Evolutionary conservation across 2,797 vertebrate genomes (phyloP).

Genomic region (Molossus alvarezi): DNA sequence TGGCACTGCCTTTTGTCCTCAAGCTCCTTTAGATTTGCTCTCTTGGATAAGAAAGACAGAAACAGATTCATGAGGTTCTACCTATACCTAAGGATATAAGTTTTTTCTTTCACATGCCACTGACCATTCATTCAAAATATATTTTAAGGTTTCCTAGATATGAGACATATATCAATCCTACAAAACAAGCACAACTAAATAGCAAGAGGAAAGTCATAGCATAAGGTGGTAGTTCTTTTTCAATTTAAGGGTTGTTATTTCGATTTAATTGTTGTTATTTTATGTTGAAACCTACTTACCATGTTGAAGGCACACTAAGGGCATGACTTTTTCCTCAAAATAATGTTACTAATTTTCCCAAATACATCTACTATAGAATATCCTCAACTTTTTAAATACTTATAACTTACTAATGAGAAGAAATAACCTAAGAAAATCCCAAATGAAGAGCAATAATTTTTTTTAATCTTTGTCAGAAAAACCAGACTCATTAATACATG

Average conservation of each 20-base stretch:
- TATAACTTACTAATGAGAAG: not conserved
- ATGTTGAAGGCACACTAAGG: not conserved
- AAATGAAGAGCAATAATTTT: not conserved
- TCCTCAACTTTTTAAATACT: not conserved
- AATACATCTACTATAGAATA: not conserved
- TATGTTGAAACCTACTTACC: slow-evolving; percentile 29
- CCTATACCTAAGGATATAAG: not conserved
- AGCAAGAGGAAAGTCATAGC: slow-evolving; percentile 7
- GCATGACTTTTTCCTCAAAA: not conserved
- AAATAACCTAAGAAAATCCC: slow-evolving; percentile 1
- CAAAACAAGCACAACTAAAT: not conserved
- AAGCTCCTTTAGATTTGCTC: not conserved
- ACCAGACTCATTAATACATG: not conserved
- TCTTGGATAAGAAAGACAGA: not conserved
- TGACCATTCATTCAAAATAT: slow-evolving; percentile 38
- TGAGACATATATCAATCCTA: not conserved
- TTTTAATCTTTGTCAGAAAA: not conserved
- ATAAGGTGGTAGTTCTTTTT: not conserved
- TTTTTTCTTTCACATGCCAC: not conserved
- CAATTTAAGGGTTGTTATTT: not conserved
- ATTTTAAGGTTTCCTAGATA: slow-evolving; percentile 38
- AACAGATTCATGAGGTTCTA: not conserved
- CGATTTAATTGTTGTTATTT: not conserved
- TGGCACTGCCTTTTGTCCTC: not conserved
- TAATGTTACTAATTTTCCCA: not conserved